phyloP scores from a whole-genome alignment of 2,888 invertebrate species.

The Oscheius sp. region DNA sequence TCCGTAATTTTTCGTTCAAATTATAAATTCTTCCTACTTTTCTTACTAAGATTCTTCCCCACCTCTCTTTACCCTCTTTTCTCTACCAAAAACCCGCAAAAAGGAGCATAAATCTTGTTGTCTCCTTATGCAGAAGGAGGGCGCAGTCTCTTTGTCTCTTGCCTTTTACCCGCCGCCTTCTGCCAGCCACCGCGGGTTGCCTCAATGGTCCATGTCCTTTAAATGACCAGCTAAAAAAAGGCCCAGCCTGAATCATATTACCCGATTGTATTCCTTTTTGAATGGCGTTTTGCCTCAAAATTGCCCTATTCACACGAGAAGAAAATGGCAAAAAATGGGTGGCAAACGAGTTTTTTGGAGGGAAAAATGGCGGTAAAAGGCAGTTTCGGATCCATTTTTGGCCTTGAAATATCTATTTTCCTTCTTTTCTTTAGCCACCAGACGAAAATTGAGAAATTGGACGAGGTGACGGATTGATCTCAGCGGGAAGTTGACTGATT shows the following conservation, averaged over 20 bases:
- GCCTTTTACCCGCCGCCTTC: neutral
- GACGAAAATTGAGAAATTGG: too few species aligned
- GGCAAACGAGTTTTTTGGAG: too few species aligned
- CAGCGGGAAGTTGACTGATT: too few species aligned
- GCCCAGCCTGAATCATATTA: neutral
- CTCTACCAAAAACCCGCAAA: neutral
- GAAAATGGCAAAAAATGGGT: too few species aligned
- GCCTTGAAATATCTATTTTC: too few species aligned
- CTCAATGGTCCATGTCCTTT: constrained; percentile 29
- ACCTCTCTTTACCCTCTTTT: neutral
- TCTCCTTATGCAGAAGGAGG: neutral
- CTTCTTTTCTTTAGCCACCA: too few species aligned
- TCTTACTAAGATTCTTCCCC: too few species aligned
- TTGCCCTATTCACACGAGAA: neutral
- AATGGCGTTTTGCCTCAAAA: neutral
- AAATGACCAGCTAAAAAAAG: neutral
- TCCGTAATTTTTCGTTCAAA: too few species aligned
- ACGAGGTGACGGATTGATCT: too few species aligned
- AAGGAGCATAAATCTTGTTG: neutral
- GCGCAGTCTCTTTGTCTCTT: neutral
- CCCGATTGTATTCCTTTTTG: neutral
- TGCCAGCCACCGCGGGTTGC: neutral
- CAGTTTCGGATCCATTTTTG: too few species aligned
- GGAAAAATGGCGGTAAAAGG: too few species aligned
- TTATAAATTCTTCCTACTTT: too few species aligned